A percentile compares a stretch with the other conserved stretches of the same genome.
These are phyloP conservation scores for Bombus consobrinus DNA, from an alignment of 1,140 invertebrate species.

Conservation along the genomic window DNA sequence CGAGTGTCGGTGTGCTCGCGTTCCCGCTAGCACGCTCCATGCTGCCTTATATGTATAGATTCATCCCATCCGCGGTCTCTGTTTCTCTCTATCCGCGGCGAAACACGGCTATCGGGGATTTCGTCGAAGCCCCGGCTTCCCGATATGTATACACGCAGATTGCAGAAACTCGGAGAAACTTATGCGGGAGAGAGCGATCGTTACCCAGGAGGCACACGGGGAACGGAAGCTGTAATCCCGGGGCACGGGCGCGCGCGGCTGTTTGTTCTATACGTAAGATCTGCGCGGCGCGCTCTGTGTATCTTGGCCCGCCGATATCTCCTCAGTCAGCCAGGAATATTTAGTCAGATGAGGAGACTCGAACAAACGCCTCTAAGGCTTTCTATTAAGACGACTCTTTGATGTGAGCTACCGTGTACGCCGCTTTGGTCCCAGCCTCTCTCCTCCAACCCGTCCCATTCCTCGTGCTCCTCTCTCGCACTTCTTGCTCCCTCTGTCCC, in stretches of 20 bases:
- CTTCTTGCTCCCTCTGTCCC: background rate
- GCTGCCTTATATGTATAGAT: slow-evolving; percentile 16
- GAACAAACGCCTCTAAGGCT: slow-evolving; percentile 84
- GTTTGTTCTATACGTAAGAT: slow-evolving; percentile 81
- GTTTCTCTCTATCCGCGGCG: slow-evolving; percentile 18
- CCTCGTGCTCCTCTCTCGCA: background rate
- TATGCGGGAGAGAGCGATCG: slow-evolving; percentile 64
- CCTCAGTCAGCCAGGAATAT: slow-evolving; percentile 79
- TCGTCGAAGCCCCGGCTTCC: slow-evolving; percentile 58
- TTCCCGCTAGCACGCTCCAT: background rate
- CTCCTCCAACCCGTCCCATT: slow-evolving; percentile 8
- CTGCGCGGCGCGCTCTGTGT: slow-evolving; percentile 72
- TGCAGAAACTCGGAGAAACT: slow-evolving; percentile 71
- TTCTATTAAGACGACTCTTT: slow-evolving; percentile 83
- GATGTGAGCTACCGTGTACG: slow-evolving; percentile 80
- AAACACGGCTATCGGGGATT: slow-evolving; percentile 63
- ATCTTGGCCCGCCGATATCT: slow-evolving; percentile 81
- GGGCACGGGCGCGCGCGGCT: slow-evolving; percentile 56
- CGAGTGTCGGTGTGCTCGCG: background rate
- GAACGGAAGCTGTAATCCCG: slow-evolving; percentile 70
- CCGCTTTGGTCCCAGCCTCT: slow-evolving; percentile 73
- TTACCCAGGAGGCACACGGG: slow-evolving; percentile 61
- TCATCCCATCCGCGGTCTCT: slow-evolving; percentile 6
- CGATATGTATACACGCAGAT: slow-evolving; percentile 71
- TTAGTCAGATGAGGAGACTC: slow-evolving; percentile 83